A percentile compares a stretch with the other conserved stretches of the same genome.
These are phyloP conservation scores for Nymphicus hollandicus DNA, from an alignment of 2,113 vertebrate species.

Conservation along the genomic window DNA sequence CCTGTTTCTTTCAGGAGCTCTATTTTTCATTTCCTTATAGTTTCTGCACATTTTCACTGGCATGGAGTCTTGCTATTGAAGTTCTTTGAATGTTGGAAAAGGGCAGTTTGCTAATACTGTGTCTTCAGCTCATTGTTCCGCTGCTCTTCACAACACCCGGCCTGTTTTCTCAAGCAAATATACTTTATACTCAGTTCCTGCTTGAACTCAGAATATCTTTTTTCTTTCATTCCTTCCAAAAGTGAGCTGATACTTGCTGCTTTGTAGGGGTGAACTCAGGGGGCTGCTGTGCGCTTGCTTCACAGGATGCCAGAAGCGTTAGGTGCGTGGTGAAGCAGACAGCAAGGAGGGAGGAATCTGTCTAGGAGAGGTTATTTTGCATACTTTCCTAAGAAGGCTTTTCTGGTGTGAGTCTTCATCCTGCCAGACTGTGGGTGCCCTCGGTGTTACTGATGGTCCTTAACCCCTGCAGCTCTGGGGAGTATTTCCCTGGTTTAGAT, in stretches of 20 bases:
- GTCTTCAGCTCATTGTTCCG: not conserved
- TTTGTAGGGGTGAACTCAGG: not conserved
- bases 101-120: not conserved
- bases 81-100: not conserved
- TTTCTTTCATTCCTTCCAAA: not conserved
- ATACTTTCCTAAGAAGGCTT: not conserved
- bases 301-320: not conserved
- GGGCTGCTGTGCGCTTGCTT: not conserved
- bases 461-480: not conserved
- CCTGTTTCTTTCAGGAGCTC: not conserved
- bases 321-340: not conserved
- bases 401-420: not conserved
- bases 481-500: not conserved
- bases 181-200: not conserved
- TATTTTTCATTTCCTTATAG: not conserved
- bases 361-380: not conserved
- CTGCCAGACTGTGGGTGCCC: not conserved
- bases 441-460: not conserved
- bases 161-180: not conserved
- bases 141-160: not conserved
- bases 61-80: not conserved
- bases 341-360: not conserved
- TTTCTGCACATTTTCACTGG: not conserved
- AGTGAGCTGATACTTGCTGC: not conserved
- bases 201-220: not conserved